Percentiles rank a stretch among this genome's conserved stretches.
phyloP scores from a whole-genome alignment of 2,113 vertebrate genomes.

The Pseudorectes ferrugineus region DNA sequence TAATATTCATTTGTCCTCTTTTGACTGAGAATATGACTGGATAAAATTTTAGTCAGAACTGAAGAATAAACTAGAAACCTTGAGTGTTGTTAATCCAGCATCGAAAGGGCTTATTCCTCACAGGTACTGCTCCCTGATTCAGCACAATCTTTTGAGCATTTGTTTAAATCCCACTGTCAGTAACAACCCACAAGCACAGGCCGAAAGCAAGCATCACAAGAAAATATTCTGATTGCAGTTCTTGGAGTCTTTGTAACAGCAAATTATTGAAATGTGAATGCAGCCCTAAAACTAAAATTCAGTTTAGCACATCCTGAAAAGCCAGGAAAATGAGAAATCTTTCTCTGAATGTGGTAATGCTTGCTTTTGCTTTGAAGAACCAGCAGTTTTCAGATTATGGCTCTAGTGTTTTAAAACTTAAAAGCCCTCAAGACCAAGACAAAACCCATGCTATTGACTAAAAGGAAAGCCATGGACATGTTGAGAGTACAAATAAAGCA shows the following conservation, averaged over 20 bases:
- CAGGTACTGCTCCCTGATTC: conserved; percentile 6
- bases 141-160: not conserved
- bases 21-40: not conserved
- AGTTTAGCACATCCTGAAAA: not conserved
- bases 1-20: not conserved
- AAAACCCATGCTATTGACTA: conserved; percentile 44
- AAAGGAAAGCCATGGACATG: conserved; percentile 24
- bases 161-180: not conserved
- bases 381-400: not conserved
- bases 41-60: not conserved
- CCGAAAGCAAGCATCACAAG: fast-evolving
- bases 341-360: not conserved
- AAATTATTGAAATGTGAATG: not conserved
- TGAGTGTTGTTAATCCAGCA: not conserved
- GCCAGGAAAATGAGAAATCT: not conserved
- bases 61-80: not conserved
- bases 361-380: not conserved
- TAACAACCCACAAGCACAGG: not conserved
- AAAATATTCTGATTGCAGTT: not conserved
- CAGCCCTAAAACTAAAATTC: not conserved
- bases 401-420: conserved; percentile 1
- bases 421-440: conserved; percentile 28
- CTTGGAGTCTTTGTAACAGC: not conserved
- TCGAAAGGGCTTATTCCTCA: not conserved
- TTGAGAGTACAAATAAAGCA: conserved; percentile 24